A percentile compares a stretch with the other conserved stretches of the same genome.
phyloP scores from a whole-genome alignment of 2,888 invertebrate genomes.

The Choristoneura rosaceana region DNA sequence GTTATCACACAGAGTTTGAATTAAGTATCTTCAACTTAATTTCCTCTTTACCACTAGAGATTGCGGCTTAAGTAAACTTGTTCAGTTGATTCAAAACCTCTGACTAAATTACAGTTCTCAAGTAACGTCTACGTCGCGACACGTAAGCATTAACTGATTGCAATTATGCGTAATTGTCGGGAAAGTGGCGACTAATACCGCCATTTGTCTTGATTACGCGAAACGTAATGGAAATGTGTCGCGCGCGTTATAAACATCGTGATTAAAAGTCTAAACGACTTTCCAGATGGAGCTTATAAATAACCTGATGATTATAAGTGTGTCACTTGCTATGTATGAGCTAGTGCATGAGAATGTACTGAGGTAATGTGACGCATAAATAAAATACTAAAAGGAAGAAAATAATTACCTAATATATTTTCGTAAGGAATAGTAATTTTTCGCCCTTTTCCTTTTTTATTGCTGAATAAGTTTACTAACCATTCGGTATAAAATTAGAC shows the following conservation, averaged over 20 bases:
- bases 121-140: background rate
- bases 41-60: background rate
- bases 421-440: too few relatives aligned
- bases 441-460: too few relatives aligned
- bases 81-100: slow-evolving; percentile 6
- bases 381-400: too few relatives aligned
- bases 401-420: too few relatives aligned
- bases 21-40: too few relatives aligned
- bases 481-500: too few relatives aligned
- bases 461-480: too few relatives aligned
- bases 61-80: background rate
- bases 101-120: background rate
- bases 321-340: background rate
- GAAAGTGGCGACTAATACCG: slow-evolving; percentile 14
- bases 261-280: slow-evolving; percentile 8
- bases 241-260: slow-evolving; percentile 1
- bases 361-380: background rate
- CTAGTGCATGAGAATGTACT: too few relatives aligned
- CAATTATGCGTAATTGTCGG: slow-evolving; percentile 16
- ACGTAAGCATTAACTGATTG: slow-evolving; percentile 21
- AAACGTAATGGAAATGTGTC: slow-evolving; percentile 11
- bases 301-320: slow-evolving; percentile 1
- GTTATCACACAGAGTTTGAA: too few relatives aligned
- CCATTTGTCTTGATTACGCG: slow-evolving; percentile 21
- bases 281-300: background rate